phyloP scores from a whole-genome alignment of 2,113 vertebrate species.

The Nyctereutes procyonoides region DNA sequence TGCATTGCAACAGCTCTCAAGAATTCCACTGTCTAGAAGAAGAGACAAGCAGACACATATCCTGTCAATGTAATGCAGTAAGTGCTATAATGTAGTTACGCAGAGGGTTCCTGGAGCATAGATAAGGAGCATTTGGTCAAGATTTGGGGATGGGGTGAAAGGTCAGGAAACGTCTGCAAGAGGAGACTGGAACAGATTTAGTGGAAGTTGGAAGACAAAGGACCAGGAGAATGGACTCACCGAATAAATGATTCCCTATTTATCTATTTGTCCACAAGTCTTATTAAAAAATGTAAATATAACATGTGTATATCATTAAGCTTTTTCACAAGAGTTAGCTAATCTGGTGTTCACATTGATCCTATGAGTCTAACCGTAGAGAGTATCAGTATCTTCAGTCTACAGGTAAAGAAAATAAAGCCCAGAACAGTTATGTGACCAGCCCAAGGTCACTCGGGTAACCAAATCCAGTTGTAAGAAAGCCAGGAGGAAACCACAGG shows the following conservation, averaged over 20 bases:
- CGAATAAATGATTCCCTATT: not conserved
- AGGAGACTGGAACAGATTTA: not conserved
- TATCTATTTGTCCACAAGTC: not conserved
- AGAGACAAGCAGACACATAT: slow-evolving; percentile 38
- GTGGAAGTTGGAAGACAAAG: slow-evolving; percentile 45
- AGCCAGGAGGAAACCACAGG: not conserved
- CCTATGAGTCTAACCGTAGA: not conserved
- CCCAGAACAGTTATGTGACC: not conserved
- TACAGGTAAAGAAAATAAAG: slow-evolving; percentile 24
- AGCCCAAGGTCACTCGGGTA: not conserved
- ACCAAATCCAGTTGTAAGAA: not conserved
- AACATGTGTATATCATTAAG: not conserved
- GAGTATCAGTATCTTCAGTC: not conserved
- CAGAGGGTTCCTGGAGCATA: not conserved
- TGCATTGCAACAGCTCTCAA: not conserved
- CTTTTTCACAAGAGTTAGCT: not conserved
- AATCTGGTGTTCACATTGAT: not conserved
- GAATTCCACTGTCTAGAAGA: not conserved
- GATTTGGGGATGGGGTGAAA: slow-evolving; percentile 17
- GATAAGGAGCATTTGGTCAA: slow-evolving; percentile 21
- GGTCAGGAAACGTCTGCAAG: not conserved
- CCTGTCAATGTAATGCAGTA: not conserved
- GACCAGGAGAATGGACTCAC: not conserved
- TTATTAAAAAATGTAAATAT: slow-evolving; percentile 9
- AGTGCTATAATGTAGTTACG: not conserved